A percentile compares a stretch with the other conserved stretches of the same genome.
phyloP scores from a whole-genome alignment of 2,888 invertebrate genomes.

The Colletes collaris region DNA sequence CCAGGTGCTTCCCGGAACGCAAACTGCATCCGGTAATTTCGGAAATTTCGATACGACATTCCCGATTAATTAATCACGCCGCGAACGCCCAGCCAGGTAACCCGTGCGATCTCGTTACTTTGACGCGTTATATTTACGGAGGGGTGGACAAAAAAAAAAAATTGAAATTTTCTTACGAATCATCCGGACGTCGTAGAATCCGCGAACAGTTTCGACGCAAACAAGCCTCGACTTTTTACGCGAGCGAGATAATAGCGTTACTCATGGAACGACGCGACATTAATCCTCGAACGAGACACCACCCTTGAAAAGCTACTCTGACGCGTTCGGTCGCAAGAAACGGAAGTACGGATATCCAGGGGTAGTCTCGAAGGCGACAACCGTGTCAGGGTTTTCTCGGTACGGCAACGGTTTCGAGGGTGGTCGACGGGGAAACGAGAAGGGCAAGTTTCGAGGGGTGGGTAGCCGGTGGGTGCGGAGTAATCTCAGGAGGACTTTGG shows the following conservation, averaged over 20 bases:
- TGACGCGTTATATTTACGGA: no score
- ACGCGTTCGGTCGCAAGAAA: conserved; percentile 31
- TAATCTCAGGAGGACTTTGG: conserved; percentile 26
- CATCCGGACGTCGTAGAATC: no score
- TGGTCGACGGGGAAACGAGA: conserved; percentile 4
- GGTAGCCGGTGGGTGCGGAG: background rate
- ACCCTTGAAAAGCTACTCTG: conserved; percentile 13
- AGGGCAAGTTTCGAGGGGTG: background rate
- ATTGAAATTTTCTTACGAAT: no score
- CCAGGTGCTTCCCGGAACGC: conserved; percentile 60
- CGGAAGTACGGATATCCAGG: conserved; percentile 37
- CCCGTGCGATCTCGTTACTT: conserved; percentile 26
- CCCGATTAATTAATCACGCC: conserved; percentile 67
- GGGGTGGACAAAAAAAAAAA: no score
- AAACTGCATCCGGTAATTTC: conserved; percentile 67
- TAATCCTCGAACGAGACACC: conserved; percentile 30
- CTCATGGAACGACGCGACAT: conserved; percentile 1
- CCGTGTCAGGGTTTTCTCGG: conserved; percentile 5
- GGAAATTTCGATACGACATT: conserved; percentile 65
- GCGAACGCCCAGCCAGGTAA: conserved; percentile 20
- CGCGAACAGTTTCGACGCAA: background rate
- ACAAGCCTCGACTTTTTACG: conserved; percentile 10
- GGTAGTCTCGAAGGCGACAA: conserved; percentile 20
- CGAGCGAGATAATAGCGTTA: conserved; percentile 4
- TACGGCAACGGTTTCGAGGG: conserved; percentile 13